phyloP scores from a whole-genome alignment of 2,113 vertebrate genomes.

The Camelus dromedarius region DNA sequence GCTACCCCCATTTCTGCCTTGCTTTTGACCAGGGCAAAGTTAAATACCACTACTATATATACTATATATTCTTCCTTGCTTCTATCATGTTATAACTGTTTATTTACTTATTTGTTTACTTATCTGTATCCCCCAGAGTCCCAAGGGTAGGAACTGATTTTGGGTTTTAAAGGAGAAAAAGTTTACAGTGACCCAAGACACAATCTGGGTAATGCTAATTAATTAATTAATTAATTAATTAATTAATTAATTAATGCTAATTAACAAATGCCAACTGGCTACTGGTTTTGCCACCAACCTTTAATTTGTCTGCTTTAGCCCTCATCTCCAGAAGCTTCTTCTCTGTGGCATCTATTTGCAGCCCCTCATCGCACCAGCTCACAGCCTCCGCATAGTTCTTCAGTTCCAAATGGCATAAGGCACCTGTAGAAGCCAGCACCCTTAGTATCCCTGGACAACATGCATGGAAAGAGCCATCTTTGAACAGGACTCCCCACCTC shows the following conservation, averaged over 20 bases:
- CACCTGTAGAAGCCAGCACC: slow-evolving; percentile 88
- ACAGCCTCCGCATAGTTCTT: slow-evolving; percentile 90
- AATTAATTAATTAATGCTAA: slow-evolving; percentile 38
- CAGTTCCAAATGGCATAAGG: slow-evolving; percentile 93
- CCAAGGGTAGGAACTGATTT: not conserved
- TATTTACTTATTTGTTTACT: not conserved
- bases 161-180: slow-evolving; percentile 6
- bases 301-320: slow-evolving; percentile 92
- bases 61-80: not conserved
- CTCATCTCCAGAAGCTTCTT: slow-evolving; percentile 93
- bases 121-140: not conserved
- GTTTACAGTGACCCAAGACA: not conserved
- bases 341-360: slow-evolving; percentile 90
- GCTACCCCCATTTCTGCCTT: not conserved
- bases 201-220: slow-evolving; percentile 6
- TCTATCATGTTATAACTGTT: not conserved
- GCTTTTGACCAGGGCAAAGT: not conserved
- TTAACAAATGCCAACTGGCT: slow-evolving; percentile 15
- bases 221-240: not conserved
- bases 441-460: not conserved
- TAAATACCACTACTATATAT: not conserved
- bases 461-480: not conserved
- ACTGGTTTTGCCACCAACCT: slow-evolving; percentile 85
- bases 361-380: slow-evolving; percentile 96
- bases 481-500: not conserved